phyloP scores from a whole-genome alignment of 2,113 vertebrate species.

The Microtus oregoni region DNA sequence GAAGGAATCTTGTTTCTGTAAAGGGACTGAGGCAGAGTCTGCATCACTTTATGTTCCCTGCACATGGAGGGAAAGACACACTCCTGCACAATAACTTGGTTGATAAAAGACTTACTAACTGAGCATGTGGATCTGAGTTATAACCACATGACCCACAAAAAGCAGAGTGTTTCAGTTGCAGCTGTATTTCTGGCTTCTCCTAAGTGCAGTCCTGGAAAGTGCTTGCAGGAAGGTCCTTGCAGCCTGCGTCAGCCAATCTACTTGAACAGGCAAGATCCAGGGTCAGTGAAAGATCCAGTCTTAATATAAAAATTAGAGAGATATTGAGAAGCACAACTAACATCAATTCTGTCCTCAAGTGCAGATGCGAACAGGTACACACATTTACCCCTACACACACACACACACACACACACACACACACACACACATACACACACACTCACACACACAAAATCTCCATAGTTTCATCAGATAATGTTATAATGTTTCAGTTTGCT shows the following conservation, averaged over 20 bases:
- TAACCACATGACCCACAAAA: not conserved
- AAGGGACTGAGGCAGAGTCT: conserved; percentile 64
- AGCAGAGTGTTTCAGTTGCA: too few relatives aligned
- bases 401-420: too few relatives aligned
- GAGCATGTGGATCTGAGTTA: not conserved
- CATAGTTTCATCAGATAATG: not conserved
- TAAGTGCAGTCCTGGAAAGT: not conserved
- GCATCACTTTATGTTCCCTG: conserved; percentile 36
- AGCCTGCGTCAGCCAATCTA: not conserved
- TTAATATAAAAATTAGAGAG: not conserved
- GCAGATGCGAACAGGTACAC: too few relatives aligned
- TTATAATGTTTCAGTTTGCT: not conserved
- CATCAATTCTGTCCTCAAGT: not conserved
- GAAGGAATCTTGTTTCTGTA: conserved; percentile 41
- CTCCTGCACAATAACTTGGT: not conserved
- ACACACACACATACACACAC: too few relatives aligned
- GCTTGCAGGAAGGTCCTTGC: not conserved
- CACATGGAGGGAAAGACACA: not conserved
- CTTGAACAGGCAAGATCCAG: not conserved
- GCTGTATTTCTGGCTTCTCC: too few relatives aligned
- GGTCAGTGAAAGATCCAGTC: not conserved
- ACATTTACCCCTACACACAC: too few relatives aligned
- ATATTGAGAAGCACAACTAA: not conserved
- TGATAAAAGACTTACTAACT: not conserved
- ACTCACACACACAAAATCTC: too few relatives aligned